Evolutionary conservation across 53 echinoderm and acorn worm species (phyloP), one percentile per base, ranked within the genome.

Genomic region (Actinopyga echinites): DNA sequence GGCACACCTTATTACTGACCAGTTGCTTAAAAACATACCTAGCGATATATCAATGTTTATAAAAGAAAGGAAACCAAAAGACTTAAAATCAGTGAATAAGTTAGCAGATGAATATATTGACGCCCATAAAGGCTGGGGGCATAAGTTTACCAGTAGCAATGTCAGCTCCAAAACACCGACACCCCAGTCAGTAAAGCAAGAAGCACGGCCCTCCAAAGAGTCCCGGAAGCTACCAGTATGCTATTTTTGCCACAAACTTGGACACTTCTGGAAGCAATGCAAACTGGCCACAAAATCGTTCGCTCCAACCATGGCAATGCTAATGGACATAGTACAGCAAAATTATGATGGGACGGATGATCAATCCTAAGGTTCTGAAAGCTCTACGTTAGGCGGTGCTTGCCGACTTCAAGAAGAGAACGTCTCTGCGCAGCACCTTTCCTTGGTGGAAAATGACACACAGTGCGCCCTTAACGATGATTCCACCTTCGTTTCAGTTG

Each of bases 51-150:
- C 65, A 31, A 49, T 86, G 24, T 86, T 65, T 62, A 30, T 86
- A 28, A 64, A 79, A 65, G 86, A 86, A 49, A 29, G 68, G 34
- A 49, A 80, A 8, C 86, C 86, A 3, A 64, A 64, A 65, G 56
- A 58, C 31, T 17, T 75, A 9, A 8, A 36, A 36, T 25, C 21
- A 13, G 24, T 61, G 2, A 32, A 29, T 5, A 26, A 24, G 19
- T 19, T 65, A 24, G 65, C 65, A 2, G 26, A 65, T 7, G 26
- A 65, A 65, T 65, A 65, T 25, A 30, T 65, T 24, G 65, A 65
- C 5, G 65, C 65, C 20, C 65, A 65, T 65, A 68, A 25, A 23
- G n/a, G 68, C 35, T 54, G 57, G 36, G 69, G 40, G 32, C 66
- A 65, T 71, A 53, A 11, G 24, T 36, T 30, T 17, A 69, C 54